Evolutionary conservation across 2,113 vertebrate genomes (phyloP), one percentile per base, ranked within the genome.

Genomic region (Centropus unirufus): DNA sequence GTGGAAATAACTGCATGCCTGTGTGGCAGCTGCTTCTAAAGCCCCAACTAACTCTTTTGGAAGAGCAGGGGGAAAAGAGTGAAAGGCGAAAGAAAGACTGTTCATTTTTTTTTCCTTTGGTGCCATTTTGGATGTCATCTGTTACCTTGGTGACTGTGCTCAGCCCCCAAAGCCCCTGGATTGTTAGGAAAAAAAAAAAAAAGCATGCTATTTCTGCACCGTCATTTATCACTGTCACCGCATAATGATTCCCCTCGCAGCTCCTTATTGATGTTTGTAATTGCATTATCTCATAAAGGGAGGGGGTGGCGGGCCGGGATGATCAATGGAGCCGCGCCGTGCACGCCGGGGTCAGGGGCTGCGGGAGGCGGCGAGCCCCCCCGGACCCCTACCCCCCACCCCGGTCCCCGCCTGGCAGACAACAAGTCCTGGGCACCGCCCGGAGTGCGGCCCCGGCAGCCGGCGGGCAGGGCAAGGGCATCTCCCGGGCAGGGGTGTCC

Each of bases 191-290:
- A 32, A 78, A 69, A 76, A 91, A 98, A 98, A 97, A 98, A 97
- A 97, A 97, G 98, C 98, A 97, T 97, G 98, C 99, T 99, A 99
- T 99, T 99, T 99, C 98, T 99, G 98, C 99, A 98, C 98, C 98
- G 98, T 99, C 99, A 99, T 99, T 99, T 99, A 99, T 99, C 99
- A 99, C 99, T 99, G 99, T 99, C 99, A 99, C 97, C 97, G 98
- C 99, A 99, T 99, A 99, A 99, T 99, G 99, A 99, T 99, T 99
- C 98, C 98, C 98, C 98, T 99, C 98, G 99, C 99, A 99, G 99
- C 98, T 99, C 98, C 99, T 99, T 99, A 99, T 99, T 99, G 99
- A 99, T 99, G 99, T 99, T 99, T 99, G 98, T 99, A 99, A 99
- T 99, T 99, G 99, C 99, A 99, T 99, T 99, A 99, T 99, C 99